Conservation (phyloP, 2,113 vertebrate genomes). For the Madoqua kirkii region DNA sequence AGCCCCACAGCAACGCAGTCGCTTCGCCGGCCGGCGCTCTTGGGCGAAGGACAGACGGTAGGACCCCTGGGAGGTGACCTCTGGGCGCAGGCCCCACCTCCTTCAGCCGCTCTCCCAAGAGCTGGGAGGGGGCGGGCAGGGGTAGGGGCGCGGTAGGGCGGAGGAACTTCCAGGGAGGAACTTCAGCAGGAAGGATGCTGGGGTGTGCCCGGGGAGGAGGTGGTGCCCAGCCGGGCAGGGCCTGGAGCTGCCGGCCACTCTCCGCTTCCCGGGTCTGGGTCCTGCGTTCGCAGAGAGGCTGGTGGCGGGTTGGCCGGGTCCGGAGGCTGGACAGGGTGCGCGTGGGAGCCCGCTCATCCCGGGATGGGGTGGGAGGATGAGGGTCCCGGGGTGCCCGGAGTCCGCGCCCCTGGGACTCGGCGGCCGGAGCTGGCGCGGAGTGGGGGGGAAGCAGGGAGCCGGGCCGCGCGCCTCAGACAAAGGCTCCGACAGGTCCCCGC, state of each 20-base stretch:
- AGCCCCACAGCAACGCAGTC: not conserved
- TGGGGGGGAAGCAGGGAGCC: not conserved
- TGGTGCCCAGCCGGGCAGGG: not conserved
- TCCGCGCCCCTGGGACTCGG: not conserved
- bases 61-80: not conserved
- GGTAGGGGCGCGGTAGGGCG: not conserved
- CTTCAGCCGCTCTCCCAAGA: not conserved
- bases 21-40: not conserved
- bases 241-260: not conserved
- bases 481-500: conserved; percentile 68
- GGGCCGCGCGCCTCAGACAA: conserved; percentile 61
- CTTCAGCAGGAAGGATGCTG: not conserved
- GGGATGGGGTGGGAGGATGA: not conserved
- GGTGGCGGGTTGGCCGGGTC: not conserved
- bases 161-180: not conserved
- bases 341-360: not conserved
- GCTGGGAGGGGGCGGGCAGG: not conserved
- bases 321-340: not conserved
- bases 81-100: not conserved
- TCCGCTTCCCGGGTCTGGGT: not conserved
- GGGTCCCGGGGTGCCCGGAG: not conserved
- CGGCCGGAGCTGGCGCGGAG: not conserved
- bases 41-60: not conserved
- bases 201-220: not conserved
- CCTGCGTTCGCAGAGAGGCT: not conserved